phyloP scores from a whole-genome alignment of 92 coral and sea anemone species.

The Actinernus sp. region DNA sequence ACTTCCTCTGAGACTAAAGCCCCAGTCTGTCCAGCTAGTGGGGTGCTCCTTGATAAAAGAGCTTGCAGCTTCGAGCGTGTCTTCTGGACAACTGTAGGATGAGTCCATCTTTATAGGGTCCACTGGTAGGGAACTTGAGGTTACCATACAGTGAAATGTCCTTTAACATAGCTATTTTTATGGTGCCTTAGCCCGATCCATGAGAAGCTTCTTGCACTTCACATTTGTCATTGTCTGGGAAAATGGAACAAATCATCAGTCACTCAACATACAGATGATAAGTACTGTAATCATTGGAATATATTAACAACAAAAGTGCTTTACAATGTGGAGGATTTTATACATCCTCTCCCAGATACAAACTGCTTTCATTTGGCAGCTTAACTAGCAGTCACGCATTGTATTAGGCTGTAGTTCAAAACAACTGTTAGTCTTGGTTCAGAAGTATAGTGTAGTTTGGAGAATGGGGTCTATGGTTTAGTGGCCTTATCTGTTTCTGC shows the following conservation, averaged over 20 bases:
- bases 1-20: slow-evolving; percentile 17
- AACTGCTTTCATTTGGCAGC: too few relatives aligned
- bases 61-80: too few relatives aligned
- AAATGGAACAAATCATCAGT: neutral
- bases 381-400: too few relatives aligned
- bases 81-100: slow-evolving; percentile 19
- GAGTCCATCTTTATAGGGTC: slow-evolving; percentile 21
- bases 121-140: slow-evolving; percentile 31
- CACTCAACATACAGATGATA: too few relatives aligned
- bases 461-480: neutral
- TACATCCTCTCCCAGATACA: too few relatives aligned
- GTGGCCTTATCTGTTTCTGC: neutral
- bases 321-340: too few relatives aligned
- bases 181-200: slow-evolving; percentile 33
- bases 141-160: slow-evolving; percentile 47
- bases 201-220: slow-evolving; percentile 40
- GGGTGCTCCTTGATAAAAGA: neutral
- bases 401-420: neutral
- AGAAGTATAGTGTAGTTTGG: neutral
- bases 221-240: slow-evolving; percentile 50
- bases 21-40: slow-evolving; percentile 24
- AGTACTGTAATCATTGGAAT: too few relatives aligned
- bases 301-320: too few relatives aligned
- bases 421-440: neutral
- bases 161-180: slow-evolving; percentile 21